A percentile compares a stretch with the other conserved stretches of the same genome.
Conservation (phyloP, 2,888 invertebrate species). For the Muschampia plurimacula region DNA sequence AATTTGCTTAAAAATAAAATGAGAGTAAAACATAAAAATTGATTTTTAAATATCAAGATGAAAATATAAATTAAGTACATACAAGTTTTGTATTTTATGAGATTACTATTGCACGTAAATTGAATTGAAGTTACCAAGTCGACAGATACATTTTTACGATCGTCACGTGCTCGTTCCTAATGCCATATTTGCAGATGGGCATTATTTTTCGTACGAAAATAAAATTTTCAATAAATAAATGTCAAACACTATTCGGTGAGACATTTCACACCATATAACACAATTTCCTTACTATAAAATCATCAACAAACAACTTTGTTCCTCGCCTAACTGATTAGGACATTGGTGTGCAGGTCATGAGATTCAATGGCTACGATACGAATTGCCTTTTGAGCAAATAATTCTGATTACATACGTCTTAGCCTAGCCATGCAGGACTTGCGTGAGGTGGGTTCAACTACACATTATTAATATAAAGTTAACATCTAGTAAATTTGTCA, state of each 20-base stretch:
- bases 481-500: conserved; percentile 63
- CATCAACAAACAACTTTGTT: conserved; percentile 84
- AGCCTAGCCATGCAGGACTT: conserved; percentile 72
- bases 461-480: conserved; percentile 64
- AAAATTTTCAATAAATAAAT: conserved; percentile 86
- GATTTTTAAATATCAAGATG: conserved; percentile 55
- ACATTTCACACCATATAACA: conserved; percentile 82
- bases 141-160: conserved; percentile 49
- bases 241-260: conserved; percentile 83
- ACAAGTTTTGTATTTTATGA: conserved; percentile 53
- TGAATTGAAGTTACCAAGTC: conserved; percentile 23
- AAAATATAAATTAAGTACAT: conserved; percentile 52
- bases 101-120: conserved; percentile 45
- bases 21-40: background rate
- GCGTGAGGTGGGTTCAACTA: conserved; percentile 78
- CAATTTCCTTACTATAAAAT: conserved; percentile 84
- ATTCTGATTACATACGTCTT: conserved; percentile 67
- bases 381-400: conserved; percentile 84
- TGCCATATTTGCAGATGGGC: conserved; percentile 85
- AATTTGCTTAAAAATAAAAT: background rate
- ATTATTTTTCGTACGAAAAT: conserved; percentile 81
- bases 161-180: conserved; percentile 57
- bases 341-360: conserved; percentile 78
- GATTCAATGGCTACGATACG: conserved; percentile 81
- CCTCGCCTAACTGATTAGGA: conserved; percentile 74